A percentile compares a stretch with the other conserved stretches of the same genome.
phyloP scores from a whole-genome alignment of 2,113 vertebrate species.

The Tragelaphus buxtoni region DNA sequence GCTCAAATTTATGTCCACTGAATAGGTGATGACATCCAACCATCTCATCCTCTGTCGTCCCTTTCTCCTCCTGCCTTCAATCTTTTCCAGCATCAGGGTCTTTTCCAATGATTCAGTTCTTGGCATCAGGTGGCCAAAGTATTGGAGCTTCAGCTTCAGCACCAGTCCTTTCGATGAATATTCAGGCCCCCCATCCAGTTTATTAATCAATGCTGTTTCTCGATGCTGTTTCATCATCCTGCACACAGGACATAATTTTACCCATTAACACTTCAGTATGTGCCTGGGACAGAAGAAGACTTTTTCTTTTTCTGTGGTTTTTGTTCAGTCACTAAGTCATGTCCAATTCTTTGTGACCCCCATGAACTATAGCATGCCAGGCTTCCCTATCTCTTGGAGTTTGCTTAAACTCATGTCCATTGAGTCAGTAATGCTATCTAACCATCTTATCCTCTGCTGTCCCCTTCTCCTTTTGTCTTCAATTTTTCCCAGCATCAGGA shows the following conservation, averaged over 20 bases:
- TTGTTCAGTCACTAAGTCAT: not conserved
- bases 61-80: not conserved
- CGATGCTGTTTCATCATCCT: not conserved
- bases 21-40: not conserved
- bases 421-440: not conserved
- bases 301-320: not conserved
- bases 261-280: not conserved
- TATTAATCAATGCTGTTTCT: rapidly evolving
- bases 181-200: rapidly evolving
- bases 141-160: not conserved
- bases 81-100: not conserved
- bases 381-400: not conserved
- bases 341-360: not conserved
- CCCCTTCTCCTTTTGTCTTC: not conserved
- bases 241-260: not conserved
- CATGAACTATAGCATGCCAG: not conserved
- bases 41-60: not conserved
- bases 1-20: not conserved
- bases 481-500: not conserved
- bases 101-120: not conserved
- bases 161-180: not conserved
- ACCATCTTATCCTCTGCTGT: not conserved
- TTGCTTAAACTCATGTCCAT: not conserved
- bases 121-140: not conserved
- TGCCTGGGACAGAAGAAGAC: not conserved